phyloP scores from a whole-genome alignment of 2,797 vertebrate species.

The Cetoscarus ocellatus region DNA sequence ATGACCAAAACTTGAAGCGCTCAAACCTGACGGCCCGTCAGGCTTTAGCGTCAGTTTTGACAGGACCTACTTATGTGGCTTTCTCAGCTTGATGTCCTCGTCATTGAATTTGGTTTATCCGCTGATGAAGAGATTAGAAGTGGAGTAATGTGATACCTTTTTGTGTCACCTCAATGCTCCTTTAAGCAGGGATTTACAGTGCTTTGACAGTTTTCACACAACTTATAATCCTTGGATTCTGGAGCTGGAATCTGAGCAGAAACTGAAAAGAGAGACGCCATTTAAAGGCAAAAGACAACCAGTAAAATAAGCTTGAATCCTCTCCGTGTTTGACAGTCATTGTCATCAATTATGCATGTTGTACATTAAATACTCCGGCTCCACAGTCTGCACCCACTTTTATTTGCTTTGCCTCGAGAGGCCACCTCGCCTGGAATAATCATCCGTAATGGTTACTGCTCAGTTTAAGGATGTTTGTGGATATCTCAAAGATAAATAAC shows the following conservation, averaged over 20 bases:
- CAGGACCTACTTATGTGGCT: slow-evolving; percentile 61
- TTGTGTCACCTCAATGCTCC: slow-evolving; percentile 12
- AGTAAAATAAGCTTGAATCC: slow-evolving; percentile 25
- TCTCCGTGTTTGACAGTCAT: slow-evolving; percentile 43
- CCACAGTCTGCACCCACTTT: slow-evolving; percentile 43
- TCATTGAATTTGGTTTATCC: slow-evolving; percentile 52
- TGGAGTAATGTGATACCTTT: slow-evolving; percentile 23
- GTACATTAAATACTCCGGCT: slow-evolving; percentile 70
- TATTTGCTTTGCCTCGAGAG: slow-evolving; percentile 71
- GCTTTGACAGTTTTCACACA: slow-evolving; percentile 10
- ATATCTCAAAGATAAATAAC: slow-evolving; percentile 57
- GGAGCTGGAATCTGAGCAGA: slow-evolving; percentile 3
- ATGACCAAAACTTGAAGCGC: slow-evolving; percentile 45
- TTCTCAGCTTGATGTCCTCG: slow-evolving; percentile 61
- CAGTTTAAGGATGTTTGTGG: slow-evolving; percentile 42
- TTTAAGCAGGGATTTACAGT: neutral
- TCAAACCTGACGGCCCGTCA: slow-evolving; percentile 58
- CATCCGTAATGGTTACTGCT: slow-evolving; percentile 53
- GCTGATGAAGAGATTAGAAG: slow-evolving; percentile 51
- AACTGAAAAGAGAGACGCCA: slow-evolving; percentile 27
- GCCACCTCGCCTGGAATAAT: slow-evolving; percentile 56
- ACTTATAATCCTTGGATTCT: slow-evolving; percentile 3
- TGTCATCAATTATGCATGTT: slow-evolving; percentile 77
- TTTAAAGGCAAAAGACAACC: slow-evolving; percentile 44
- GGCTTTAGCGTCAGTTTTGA: slow-evolving; percentile 41